Base-by-base conservation (phyloP, 35 echinoderm and acorn worm species). In the Eucidaris tribuloides region DNA sequence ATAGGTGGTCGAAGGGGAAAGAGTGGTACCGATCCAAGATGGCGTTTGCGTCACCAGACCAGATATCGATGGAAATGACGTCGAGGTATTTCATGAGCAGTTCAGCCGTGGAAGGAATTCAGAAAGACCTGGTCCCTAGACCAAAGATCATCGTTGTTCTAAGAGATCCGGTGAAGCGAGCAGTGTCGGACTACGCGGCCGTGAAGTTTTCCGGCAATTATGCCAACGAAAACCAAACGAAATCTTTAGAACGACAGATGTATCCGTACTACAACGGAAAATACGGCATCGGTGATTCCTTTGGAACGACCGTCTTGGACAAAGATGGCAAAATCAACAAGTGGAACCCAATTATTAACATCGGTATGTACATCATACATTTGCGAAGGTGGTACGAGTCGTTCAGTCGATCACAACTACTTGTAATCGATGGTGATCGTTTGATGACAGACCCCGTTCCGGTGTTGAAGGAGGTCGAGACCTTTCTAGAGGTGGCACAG, bases 31-130 rank as follows among this genome's bases (percentile, higher is more conserved):
- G 63, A 48, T 41, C 44, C 0, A 83, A 81, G 15, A 92, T 92
- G 89, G 44, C 66, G 2, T 82, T 72, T 19, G 54, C 90, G 13
- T 35, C 76, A 25, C 78, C 78, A 20, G 42, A 83, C 42, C 90
- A 92, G 60, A 45, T 87, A 0, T 76, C 84, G n/a, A 76, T 92
- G n/a, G 90, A 87, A 66, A 92, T 87, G 62, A 86, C 83, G 30
- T 79, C 84, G 33, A 46, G 77, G n/a, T 92, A 87, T 62, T 92
- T 92, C 55, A 78, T 86, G 25, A 81, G 83, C 54, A 56, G 62
- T 11, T 59, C 37, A 5, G 90, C 83, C 45, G 83, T 84, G 30
- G 17, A 42, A 0, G 78, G 78, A 9, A 82, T 87, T 19, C 46
- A 55, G 11, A 58, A 82, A 20, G 79, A 92, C 24, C 30, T 92